Conservation (phyloP, 1,140 invertebrate genomes). For the Drosophila paulistorum region DNA sequence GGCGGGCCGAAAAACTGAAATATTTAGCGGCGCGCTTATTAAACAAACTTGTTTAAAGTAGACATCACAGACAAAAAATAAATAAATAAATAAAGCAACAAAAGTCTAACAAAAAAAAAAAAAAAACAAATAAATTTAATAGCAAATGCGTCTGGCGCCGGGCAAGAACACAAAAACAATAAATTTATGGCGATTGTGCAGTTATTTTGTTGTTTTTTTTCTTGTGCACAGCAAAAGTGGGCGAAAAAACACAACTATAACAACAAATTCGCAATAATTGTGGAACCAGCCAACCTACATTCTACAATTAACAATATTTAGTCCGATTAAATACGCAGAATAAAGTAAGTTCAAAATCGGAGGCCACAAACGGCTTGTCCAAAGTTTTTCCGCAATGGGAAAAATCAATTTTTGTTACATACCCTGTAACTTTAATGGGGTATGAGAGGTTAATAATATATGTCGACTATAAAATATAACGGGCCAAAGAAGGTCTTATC, state of each 20-base stretch:
- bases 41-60: slow-evolving; percentile 56
- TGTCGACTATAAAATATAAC: no score
- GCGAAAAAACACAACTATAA: background rate
- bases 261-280: slow-evolving; percentile 8
- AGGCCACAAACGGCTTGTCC: background rate
- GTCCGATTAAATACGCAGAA: slow-evolving; percentile 26
- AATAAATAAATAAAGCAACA: slow-evolving; percentile 30
- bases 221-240: slow-evolving; percentile 16
- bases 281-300: slow-evolving; percentile 28
- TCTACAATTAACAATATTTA: slow-evolving; percentile 24
- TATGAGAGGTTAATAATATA: background rate
- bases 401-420: slow-evolving; percentile 73
- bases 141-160: slow-evolving; percentile 54
- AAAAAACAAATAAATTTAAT: background rate
- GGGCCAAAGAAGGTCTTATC: no score
- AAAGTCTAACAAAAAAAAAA: slow-evolving; percentile 4
- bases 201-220: slow-evolving; percentile 18
- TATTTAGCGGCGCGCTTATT: slow-evolving; percentile 41
- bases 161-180: slow-evolving; percentile 46
- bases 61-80: slow-evolving; percentile 37
- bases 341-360: slow-evolving; percentile 3
- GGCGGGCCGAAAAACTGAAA: background rate
- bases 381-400: slow-evolving; percentile 61
- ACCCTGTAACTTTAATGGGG: background rate
- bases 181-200: slow-evolving; percentile 46